Base-by-base conservation (phyloP, 23 tunicate species). In the Phallusia fumigata region DNA sequence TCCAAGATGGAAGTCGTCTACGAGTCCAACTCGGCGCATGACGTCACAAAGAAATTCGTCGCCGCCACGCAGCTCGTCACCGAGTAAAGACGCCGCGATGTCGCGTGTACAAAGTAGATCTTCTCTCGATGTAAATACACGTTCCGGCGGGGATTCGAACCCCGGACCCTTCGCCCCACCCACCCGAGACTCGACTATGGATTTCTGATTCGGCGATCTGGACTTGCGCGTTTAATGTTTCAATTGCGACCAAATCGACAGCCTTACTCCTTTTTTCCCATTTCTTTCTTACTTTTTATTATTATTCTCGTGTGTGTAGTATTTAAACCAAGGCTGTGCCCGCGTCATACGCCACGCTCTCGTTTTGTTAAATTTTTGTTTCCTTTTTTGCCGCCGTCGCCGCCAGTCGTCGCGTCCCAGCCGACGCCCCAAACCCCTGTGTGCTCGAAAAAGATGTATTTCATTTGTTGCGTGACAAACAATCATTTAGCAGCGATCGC, bases 41-140 rank as follows among this genome's bases (percentile, higher is more conserved):
- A 87, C 83, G 90, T 78, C 91, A 83, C 86, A 34, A 81, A 83
- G 88, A 92, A 92, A 34, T 36, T 91, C 65, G 85, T 83, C 30
- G 76, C 82, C 31, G 19, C 81, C 33, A 31, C 85, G 22, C 84
- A 53, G 64, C 76, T 86, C 64, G 88, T 91, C 53, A 52, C 96
- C 69, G 90, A 91, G 84, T 91, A 65, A 85, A 74, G 53, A 8
- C 72, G 3, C 22, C 22, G 51, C 30, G 6, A 30, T 74, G 78
- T 21, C 2, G 12, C 6, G 18, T 40, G 53, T 31, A 78, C 32
- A 78, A 34, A 78, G 81, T 78, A 30, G 81, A 35, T 33, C 12
- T 32, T 33, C n/a, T 74, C 40, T 3, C 49, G 52, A 26, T 77
- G 53, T 36, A 44, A 77, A 77, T 58, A 58, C 45, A 30, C 78